These are phyloP conservation scores for Papilio aristodemus DNA, from an alignment of 1,140 invertebrate genomes.

Conservation along the genomic window DNA sequence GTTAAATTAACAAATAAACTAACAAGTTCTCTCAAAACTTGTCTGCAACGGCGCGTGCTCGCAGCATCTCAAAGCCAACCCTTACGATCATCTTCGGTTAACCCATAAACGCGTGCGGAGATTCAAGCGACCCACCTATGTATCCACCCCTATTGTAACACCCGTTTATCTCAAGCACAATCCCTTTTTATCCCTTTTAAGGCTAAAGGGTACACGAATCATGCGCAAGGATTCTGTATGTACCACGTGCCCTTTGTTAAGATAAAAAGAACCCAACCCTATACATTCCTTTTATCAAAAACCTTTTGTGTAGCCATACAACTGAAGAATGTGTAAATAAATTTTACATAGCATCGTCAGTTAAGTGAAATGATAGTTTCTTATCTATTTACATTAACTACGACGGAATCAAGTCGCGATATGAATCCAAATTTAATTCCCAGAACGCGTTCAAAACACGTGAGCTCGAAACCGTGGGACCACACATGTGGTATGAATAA, in stretches of 20 bases:
- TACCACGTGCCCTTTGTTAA: constrained; percentile 70
- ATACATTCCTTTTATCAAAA: constrained; percentile 36
- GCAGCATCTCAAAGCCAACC: constrained; percentile 58
- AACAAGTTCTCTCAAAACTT: not conserved
- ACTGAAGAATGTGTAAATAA: not conserved
- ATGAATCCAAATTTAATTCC: constrained; percentile 40
- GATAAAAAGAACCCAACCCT: constrained; percentile 49
- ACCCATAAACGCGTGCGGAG: constrained; percentile 70
- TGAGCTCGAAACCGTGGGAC: constrained; percentile 64
- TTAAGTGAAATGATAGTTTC: not conserved
- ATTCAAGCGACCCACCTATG: constrained; percentile 60
- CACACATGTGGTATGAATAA: constrained; percentile 62
- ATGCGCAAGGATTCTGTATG: constrained; percentile 74
- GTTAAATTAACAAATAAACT: constrained; percentile 12
- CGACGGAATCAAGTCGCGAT: constrained; percentile 50
- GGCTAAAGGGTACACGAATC: constrained; percentile 70
- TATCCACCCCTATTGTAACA: constrained; percentile 42
- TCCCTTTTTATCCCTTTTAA: constrained; percentile 64
- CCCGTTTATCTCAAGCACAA: constrained; percentile 63
- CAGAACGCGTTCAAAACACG: constrained; percentile 53
- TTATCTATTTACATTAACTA: constrained; percentile 1
- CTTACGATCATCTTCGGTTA: constrained; percentile 48
- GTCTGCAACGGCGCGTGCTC: constrained; percentile 50
- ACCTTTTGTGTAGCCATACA: constrained; percentile 38
- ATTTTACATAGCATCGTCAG: constrained; percentile 1